Evolutionary conservation across 2,113 vertebrate genomes (phyloP).

Genomic region (Tragulus kanchil): DNA sequence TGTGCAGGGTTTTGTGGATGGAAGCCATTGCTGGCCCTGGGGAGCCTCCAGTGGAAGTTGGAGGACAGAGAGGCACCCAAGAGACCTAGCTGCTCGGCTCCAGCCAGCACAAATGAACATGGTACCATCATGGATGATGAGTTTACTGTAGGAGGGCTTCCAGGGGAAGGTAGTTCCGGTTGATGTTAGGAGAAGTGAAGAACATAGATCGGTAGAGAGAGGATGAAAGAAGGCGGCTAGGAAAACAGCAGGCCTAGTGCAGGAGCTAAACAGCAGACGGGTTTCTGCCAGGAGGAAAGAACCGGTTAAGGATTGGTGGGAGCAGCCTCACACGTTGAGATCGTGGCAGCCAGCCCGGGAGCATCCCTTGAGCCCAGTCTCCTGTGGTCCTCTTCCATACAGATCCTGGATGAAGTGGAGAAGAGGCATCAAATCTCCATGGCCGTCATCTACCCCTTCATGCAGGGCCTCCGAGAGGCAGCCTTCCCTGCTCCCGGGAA

Average conservation of each 20-base stretch:
- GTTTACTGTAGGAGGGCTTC: background rate
- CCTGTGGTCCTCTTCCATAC: background rate
- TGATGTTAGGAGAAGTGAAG: background rate
- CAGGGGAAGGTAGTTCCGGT: background rate
- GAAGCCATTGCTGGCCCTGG: background rate
- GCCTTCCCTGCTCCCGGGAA: constrained; percentile 96
- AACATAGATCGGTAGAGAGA: background rate
- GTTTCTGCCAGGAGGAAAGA: background rate
- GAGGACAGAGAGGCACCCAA: background rate
- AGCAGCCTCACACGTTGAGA: rapidly evolving
- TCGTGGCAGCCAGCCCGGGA: background rate
- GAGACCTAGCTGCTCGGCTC: background rate
- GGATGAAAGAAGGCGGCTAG: background rate
- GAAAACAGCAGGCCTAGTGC: background rate
- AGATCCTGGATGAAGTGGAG: constrained; percentile 99
- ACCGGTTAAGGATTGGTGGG: background rate
- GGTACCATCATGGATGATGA: background rate
- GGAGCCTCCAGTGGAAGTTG: background rate
- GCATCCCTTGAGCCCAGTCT: background rate
- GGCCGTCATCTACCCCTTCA: constrained; percentile 98
- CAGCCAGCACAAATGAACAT: background rate
- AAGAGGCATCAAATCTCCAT: constrained; percentile 96
- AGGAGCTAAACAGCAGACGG: background rate
- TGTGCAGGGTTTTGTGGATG: background rate
- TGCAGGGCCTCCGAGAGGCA: constrained; percentile 96